Conservation (phyloP, 2,888 invertebrate genomes). For the Silvanus unidentatus region DNA sequence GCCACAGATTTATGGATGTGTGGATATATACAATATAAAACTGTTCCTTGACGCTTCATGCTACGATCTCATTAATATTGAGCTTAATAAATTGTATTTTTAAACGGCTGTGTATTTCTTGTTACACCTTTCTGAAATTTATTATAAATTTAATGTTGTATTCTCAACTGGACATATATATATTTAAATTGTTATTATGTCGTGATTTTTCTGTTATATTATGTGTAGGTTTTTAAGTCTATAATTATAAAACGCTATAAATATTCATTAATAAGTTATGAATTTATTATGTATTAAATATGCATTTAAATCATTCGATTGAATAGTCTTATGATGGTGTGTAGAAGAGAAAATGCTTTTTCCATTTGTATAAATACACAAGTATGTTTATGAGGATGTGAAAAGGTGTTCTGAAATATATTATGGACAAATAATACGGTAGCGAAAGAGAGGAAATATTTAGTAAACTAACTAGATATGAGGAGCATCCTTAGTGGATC, state of each 20-base stretch:
- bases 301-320: too few relatives aligned
- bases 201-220: too few relatives aligned
- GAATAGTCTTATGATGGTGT: neutral
- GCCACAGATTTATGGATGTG: constrained; percentile 3
- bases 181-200: too few relatives aligned
- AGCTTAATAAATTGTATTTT: constrained; percentile 24
- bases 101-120: constrained; percentile 21
- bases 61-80: constrained; percentile 21
- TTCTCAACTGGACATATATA: constrained; percentile 5
- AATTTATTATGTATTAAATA: too few relatives aligned
- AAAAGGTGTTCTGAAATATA: too few relatives aligned
- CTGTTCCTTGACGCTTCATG: constrained; percentile 1
- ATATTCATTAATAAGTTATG: too few relatives aligned
- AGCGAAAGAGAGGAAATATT: neutral
- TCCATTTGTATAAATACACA: neutral
- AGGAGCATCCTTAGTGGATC: constrained; percentile 1
- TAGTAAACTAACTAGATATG: neutral
- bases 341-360: neutral
- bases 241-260: too few relatives aligned
- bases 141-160: constrained; percentile 18
- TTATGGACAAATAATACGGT: too few relatives aligned
- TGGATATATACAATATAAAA: neutral
- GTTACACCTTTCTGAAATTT: constrained; percentile 23
- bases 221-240: too few relatives aligned
- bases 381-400: neutral